Base-by-base conservation (phyloP, 2,797 vertebrate genomes). In the Momotus momota region DNA sequence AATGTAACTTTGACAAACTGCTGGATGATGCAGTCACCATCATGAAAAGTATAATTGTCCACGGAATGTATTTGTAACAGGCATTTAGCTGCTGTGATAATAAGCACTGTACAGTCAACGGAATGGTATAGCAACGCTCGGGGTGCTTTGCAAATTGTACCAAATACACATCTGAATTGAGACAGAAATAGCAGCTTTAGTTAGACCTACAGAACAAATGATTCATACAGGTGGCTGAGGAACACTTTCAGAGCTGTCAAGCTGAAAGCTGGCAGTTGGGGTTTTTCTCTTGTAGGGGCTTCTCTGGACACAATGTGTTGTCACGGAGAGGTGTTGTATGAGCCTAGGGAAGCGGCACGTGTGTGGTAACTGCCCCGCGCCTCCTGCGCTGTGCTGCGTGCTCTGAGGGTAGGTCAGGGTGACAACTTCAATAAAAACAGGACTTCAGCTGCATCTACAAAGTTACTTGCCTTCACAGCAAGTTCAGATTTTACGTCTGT, bases 81-180 rank as follows among this genome's bases (percentile, higher is more conserved):
- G 80, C 93, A 31, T 91, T 96, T 86, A 84, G 83, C 91, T 88
- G 93, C 95, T 95, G 95, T 80, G 96, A 74, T 96, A 94, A 97
- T 95, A 58, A 96, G 93, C 93, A 86, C 77, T 67, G 91, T 95
- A 61, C 96, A 65, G 13, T 79, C 90, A 81, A 5, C 65, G 66
- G 13, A 84, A 62, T 51, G 64, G 78, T 82, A 48, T 45, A 88
- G 94, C 73, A 4, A 60, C 3, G 1, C 66, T 81, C 79, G 23
- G 0, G 25, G 90, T 78, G 91, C 83, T 66, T 92, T 88, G 43
- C 55, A 81, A 21, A 22, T 45, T 15, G 51, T 51, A 66, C 85
- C 51, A 43, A 88, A 88, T 9, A 21, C 66, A 23, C 71, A 33
- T 87, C 86, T 90, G 88, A 95, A 73, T 80, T 67, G 51, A 82